Evolutionary conservation across 2,888 invertebrate genomes (phyloP).

Genomic region (Caenorhabditis imperialis): DNA sequence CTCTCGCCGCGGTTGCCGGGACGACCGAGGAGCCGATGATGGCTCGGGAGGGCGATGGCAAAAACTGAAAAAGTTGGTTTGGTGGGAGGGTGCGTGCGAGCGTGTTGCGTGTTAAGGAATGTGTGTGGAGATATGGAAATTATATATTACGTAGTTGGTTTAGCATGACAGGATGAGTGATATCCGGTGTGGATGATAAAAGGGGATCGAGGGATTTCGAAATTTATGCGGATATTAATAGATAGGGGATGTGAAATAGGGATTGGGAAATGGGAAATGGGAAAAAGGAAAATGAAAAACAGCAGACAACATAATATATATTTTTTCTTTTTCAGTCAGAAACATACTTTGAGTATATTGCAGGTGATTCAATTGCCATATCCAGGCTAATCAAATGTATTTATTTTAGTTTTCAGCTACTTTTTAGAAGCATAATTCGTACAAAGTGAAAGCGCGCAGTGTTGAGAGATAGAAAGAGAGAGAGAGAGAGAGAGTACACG

Average conservation of each 20-base stretch:
- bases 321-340: too few relatives aligned
- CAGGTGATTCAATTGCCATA: too few relatives aligned
- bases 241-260: background rate
- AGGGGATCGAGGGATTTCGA: background rate
- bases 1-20: background rate
- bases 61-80: constrained; percentile 24
- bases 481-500: too few relatives aligned
- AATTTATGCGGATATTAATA: background rate
- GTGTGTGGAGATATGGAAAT: background rate
- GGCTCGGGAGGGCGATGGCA: background rate
- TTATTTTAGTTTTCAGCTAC: too few relatives aligned
- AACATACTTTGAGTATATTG: too few relatives aligned
- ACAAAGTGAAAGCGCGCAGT: too few relatives aligned
- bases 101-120: background rate
- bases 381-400: too few relatives aligned
- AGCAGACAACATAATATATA: too few relatives aligned
- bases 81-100: background rate
- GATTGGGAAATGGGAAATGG: background rate
- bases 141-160: background rate
- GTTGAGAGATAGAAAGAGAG: too few relatives aligned
- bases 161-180: background rate
- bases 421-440: too few relatives aligned
- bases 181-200: background rate
- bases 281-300: too few relatives aligned
- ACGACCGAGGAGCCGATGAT: background rate